Conservation (phyloP, 2,797 vertebrate species). For the Melopsittacus undulatus region DNA sequence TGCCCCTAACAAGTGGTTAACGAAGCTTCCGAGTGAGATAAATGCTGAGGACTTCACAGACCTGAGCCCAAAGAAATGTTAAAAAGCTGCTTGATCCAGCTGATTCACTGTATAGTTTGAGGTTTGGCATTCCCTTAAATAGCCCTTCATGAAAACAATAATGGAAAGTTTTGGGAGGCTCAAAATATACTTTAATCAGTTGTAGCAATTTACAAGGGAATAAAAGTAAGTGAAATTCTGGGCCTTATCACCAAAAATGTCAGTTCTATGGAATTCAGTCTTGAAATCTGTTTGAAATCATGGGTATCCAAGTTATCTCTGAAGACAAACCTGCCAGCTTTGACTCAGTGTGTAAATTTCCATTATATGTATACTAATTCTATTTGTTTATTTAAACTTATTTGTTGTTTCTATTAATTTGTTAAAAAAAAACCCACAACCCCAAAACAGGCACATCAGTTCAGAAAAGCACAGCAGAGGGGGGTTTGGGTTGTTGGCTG, state of each 20-base stretch:
- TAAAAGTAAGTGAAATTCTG: not conserved
- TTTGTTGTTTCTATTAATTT: not conserved
- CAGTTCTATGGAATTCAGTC: not conserved
- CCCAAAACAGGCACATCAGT: not conserved
- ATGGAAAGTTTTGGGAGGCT: not conserved
- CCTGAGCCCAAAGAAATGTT: not conserved
- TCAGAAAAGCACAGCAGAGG: not conserved
- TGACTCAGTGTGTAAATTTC: not conserved
- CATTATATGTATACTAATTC: not conserved
- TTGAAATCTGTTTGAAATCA: not conserved
- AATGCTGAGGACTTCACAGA: not conserved
- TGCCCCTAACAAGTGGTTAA: not conserved
- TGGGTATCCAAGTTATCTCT: not conserved
- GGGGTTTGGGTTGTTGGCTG: not conserved
- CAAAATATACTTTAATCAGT: constrained; percentile 8
- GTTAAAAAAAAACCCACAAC: not conserved
- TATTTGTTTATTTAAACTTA: not conserved
- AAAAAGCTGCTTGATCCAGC: not conserved
- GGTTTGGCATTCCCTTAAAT: constrained; percentile 2
- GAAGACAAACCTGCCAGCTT: not conserved
- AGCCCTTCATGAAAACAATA: not conserved
- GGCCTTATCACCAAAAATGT: not conserved
- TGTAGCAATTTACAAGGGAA: not conserved
- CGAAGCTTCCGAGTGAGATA: not conserved
- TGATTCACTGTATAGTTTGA: not conserved